phyloP scores from a whole-genome alignment of 1,140 invertebrate species.

The Drepana arcuata region DNA sequence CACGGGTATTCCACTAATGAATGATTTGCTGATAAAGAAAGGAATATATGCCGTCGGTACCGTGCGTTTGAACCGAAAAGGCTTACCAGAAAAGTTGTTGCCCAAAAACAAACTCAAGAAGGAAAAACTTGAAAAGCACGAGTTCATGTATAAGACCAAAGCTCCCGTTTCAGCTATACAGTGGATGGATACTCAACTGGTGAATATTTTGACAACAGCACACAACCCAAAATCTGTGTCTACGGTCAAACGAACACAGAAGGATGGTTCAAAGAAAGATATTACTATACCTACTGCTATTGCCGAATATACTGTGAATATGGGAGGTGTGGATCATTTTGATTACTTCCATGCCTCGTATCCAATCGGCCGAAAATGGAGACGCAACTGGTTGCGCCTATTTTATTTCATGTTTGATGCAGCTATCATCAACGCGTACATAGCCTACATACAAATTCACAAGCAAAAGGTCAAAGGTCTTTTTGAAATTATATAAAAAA shows the following conservation, averaged over 20 bases:
- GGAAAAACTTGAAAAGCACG: slow-evolving; percentile 3
- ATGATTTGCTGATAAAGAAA: slow-evolving; percentile 1
- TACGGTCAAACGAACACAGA: slow-evolving; percentile 8
- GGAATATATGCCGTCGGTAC: slow-evolving; percentile 6
- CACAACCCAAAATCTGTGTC: background rate
- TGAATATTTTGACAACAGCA: slow-evolving; percentile 4
- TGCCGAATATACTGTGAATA: slow-evolving; percentile 11
- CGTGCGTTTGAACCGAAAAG: slow-evolving; percentile 3
- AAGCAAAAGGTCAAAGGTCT: background rate
- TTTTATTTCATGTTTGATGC: slow-evolving; percentile 18
- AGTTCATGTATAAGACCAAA: slow-evolving; percentile 1
- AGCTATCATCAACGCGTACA: slow-evolving; percentile 15
- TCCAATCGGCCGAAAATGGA: slow-evolving; percentile 15
- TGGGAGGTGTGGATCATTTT: slow-evolving; percentile 22
- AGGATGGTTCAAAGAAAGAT: slow-evolving; percentile 7
- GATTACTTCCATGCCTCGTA: slow-evolving; percentile 21
- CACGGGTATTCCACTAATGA: background rate
- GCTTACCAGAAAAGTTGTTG: slow-evolving; percentile 2
- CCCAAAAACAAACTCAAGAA: slow-evolving; percentile 3
- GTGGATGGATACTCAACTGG: slow-evolving; percentile 5
- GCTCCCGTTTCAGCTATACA: slow-evolving; percentile 1
- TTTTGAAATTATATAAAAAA: no score
- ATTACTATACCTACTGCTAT: slow-evolving; percentile 9
- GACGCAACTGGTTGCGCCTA: slow-evolving; percentile 13
- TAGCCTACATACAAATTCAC: slow-evolving; percentile 3